Base-by-base conservation (phyloP, 2,888 invertebrate species). In the Amitus sp. region DNA sequence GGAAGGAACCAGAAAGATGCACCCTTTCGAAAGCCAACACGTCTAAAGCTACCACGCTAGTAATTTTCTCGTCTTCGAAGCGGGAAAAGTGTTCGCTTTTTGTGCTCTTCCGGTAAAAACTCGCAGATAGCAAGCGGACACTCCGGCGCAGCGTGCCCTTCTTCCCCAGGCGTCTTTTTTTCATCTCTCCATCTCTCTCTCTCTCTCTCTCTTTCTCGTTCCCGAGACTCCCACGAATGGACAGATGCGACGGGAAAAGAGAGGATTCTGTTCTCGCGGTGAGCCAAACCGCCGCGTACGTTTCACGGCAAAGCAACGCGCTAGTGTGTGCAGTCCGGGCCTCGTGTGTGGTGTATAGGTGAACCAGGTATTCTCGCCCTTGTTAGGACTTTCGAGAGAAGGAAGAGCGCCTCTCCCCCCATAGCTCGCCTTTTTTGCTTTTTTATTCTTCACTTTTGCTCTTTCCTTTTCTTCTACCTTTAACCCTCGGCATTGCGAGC, bases 301-400 rank as follows among this genome's bases (percentile, higher is more conserved):
- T 7, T 7, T 5, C 23, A 23, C 23, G 23, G 23, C 23, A 23
- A 23, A 7, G 23, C n/a, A n/a, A n/a, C n/a, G 23, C 23, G 23
- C 4, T 7, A 23, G 20, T 19, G 47, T n/a, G n/a, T n/a, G n/a
- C n/a, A n/a, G n/a, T n/a, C 27, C 34, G 34, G 34, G 12, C 23
- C 23, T 23, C 7, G 37, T 47, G 47, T 37, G 30, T 37, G 30
- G 19, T 53, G 62, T 62, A 58, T 50, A 27, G 46, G 57, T 51
- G 62, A 53, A 46, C 47, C 62, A 57, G 62, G 62, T 62, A 57
- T 62, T 57, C 53, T 62, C 62, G 62, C 62, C 62, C 62, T 62
- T 62, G 62, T 62, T 56, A 56, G 30, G 54, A 40, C 37, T 55
- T 45, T 23, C 50, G 47, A 50, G 51, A 19, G n/a, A n/a, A n/a